Evolutionary conservation across 30 jellyfish, hydroid and myxozoan species (phyloP), one percentile per base, ranked within the genome.

Genomic region (Hydra vulgaris): DNA sequence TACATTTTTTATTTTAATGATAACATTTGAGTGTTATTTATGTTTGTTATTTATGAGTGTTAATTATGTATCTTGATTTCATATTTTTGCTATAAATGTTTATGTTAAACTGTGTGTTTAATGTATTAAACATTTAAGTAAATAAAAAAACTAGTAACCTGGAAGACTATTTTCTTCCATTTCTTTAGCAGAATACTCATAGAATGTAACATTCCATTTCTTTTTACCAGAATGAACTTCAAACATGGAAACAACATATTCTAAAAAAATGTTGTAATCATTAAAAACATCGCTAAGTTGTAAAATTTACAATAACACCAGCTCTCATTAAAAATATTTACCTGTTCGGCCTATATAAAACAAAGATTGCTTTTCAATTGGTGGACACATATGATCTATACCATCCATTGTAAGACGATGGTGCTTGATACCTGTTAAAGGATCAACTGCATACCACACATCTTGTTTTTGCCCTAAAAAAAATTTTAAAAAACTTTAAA

Each of bases 311-410:
- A 73, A 26, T 7, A 73, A 73, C 22, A 21, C n/a, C n/a, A n/a
- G n/a, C n/a, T n/a, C n/a, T n/a, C n/a, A n/a, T n/a, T n/a, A n/a
- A n/a, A n/a, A 56, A 56, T 17, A 17, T 56, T 56, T 55, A 92
- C 98, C 98, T 25, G 98, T 92, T 22, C 98, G 53, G 70, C 98
- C 98, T 23, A 92, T 92, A 87, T 92, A 87, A 27, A 92, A 26
- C 1, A 96, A 96, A 23, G 96, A 95, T 7, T 25, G 40, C 26
- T 79, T 81, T 23, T 90, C 95, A 77, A 87, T 83, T 0, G 98
- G 96, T 18, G 98, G 98, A 81, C 98, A 92, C 98, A 92, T 92
- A 52, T 81, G 87, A 40, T 92, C 98, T 15, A 92, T 80, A 40
- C 98, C 98, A 80, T 87, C 98, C 98, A 92, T 92, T 7, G 95